Conservation (phyloP, 2,113 vertebrate genomes). For the Forbesichthys papilliferus region DNA sequence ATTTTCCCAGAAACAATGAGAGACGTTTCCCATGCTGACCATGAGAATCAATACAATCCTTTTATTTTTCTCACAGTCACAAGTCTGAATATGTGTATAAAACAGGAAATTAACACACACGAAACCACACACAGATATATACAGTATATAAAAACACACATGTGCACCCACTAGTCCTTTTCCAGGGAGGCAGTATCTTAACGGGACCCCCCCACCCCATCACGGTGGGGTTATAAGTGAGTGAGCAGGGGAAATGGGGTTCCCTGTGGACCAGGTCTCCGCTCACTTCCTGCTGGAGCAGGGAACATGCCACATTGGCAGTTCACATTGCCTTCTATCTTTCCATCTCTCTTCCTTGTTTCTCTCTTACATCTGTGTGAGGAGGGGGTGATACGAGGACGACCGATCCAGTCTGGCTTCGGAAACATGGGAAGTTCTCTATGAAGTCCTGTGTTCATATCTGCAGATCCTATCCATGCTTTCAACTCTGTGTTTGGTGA, state of each 20-base stretch:
- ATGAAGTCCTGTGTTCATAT: too few relatives aligned
- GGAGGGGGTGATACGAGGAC: slow-evolving; percentile 43
- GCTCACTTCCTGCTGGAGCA: slow-evolving; percentile 64
- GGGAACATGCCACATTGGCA: slow-evolving; percentile 57
- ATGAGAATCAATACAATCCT: slow-evolving; percentile 72
- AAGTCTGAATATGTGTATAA: slow-evolving; percentile 64
- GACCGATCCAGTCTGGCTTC: slow-evolving; percentile 58
- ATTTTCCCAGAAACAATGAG: slow-evolving; percentile 63
- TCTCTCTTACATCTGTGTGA: slow-evolving; percentile 14
- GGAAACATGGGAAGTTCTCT: slow-evolving; percentile 51
- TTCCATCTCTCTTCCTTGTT: slow-evolving; percentile 49
- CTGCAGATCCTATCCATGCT: neutral
- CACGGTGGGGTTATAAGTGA: slow-evolving; percentile 21
- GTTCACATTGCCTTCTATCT: slow-evolving; percentile 70
- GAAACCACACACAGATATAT: slow-evolving; percentile 23
- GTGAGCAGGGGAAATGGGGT: slow-evolving; percentile 50
- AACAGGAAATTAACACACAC: slow-evolving; percentile 70
- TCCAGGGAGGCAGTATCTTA: slow-evolving; percentile 37
- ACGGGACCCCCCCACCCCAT: slow-evolving; percentile 38
- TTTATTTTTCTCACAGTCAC: slow-evolving; percentile 69
- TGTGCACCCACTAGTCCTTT: slow-evolving; percentile 41
- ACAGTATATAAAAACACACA: slow-evolving; percentile 20
- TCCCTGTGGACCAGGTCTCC: slow-evolving; percentile 72
- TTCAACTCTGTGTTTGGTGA: neutral
- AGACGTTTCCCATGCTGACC: slow-evolving; percentile 69